A percentile compares a stretch with the other conserved stretches of the same genome.
Evolutionary conservation across 1,140 invertebrate genomes (phyloP).

Genomic region (Lasioglossum baleicum): DNA sequence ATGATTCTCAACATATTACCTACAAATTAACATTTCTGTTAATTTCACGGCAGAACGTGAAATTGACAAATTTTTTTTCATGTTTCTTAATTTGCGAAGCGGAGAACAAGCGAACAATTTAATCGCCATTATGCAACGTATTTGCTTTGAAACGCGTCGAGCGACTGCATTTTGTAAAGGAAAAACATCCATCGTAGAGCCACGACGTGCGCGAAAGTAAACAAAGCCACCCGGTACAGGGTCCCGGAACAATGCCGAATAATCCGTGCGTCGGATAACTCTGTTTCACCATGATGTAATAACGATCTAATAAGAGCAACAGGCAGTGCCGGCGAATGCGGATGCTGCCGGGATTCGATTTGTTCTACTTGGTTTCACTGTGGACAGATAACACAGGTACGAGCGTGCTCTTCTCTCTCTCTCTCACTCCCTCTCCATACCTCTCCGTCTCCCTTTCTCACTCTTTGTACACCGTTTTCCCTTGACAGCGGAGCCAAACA

Average conservation of each 20-base stretch:
- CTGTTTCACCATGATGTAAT: slow-evolving; percentile 42
- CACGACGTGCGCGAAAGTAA: too few species aligned
- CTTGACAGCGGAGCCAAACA: not conserved
- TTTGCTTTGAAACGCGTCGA: too few species aligned
- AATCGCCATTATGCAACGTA: too few species aligned
- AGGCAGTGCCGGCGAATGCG: slow-evolving; percentile 31
- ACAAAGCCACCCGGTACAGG: not conserved
- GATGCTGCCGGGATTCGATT: slow-evolving; percentile 43
- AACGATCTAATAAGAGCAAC: slow-evolving; percentile 54
- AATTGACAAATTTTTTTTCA: too few species aligned
- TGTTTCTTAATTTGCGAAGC: too few species aligned
- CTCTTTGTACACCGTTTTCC: not conserved
- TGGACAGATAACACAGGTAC: slow-evolving; percentile 37
- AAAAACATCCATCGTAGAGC: not conserved
- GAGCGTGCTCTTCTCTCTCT: not conserved
- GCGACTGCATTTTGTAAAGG: not conserved
- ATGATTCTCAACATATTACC: too few species aligned
- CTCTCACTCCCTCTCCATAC: not conserved
- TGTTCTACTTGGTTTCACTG: slow-evolving; percentile 47
- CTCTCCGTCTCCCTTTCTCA: too few species aligned
- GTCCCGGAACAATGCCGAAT: slow-evolving; percentile 26
- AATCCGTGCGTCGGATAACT: slow-evolving; percentile 36
- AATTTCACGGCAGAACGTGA: too few species aligned
- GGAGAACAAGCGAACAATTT: too few species aligned
- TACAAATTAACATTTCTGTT: too few species aligned